Evolutionary conservation across 2,888 invertebrate genomes (phyloP).

Genomic region (Nephrotoma appendiculata): DNA sequence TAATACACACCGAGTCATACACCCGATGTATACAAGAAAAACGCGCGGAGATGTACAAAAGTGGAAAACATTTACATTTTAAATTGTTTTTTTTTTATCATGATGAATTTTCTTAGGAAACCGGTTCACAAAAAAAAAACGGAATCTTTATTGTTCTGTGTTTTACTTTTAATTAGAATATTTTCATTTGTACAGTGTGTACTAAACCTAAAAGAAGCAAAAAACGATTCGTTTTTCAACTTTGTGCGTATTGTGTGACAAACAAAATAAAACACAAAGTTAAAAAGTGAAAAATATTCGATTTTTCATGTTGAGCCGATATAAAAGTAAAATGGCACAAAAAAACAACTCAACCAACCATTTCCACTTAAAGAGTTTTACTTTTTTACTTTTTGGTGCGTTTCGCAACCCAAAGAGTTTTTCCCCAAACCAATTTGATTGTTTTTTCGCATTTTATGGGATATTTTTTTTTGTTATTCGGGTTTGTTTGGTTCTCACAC

Average conservation of each 20-base stretch:
- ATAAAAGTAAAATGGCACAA: neutral
- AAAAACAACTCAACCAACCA: neutral
- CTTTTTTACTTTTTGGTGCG: neutral
- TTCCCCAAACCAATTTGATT: neutral
- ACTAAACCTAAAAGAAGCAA: neutral
- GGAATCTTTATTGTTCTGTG: neutral
- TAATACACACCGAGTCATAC: neutral
- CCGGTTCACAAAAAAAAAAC: neutral
- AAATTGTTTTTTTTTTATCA: neutral
- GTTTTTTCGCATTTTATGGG: neutral
- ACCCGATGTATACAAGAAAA: neutral
- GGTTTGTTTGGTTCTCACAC: neutral
- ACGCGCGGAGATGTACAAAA: neutral
- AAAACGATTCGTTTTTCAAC: neutral
- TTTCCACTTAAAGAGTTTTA: neutral
- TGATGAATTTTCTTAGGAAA: neutral
- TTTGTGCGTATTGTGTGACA: neutral
- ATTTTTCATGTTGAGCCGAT: neutral
- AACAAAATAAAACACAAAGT: neutral
- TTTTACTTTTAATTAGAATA: neutral
- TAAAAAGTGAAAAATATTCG: neutral
- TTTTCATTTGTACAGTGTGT: neutral
- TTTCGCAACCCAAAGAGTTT: neutral
- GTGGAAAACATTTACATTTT: neutral
- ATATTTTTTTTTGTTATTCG: neutral